Conservation (phyloP, 2,888 invertebrate species). For the Linnaemya vulpina region DNA sequence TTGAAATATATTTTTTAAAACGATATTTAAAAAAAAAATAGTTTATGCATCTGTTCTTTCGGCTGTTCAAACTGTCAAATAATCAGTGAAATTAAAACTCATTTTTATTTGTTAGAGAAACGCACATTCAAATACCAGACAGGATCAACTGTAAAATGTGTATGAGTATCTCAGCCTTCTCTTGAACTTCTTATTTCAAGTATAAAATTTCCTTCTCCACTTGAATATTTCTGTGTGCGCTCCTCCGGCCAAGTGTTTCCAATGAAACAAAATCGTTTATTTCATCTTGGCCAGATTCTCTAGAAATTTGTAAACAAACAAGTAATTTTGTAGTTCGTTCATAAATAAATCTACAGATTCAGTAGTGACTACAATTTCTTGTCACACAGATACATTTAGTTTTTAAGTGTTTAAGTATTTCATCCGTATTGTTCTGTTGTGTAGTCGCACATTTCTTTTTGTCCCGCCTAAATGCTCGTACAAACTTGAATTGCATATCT, state of each 20-base stretch:
- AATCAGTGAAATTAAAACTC: background rate
- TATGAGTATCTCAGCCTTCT: background rate
- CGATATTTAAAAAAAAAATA: too few relatives aligned
- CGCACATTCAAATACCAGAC: background rate
- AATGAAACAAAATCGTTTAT: constrained; percentile 1
- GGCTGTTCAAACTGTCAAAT: background rate
- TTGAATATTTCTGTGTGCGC: background rate
- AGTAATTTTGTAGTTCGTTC: constrained; percentile 22
- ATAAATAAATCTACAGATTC: constrained; percentile 12
- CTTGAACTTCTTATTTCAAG: constrained; percentile 16
- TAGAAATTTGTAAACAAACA: constrained; percentile 22
- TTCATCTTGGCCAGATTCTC: constrained; percentile 5
- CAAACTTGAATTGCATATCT: constrained; percentile 22
- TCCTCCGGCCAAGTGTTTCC: background rate
- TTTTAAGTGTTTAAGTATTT: constrained; percentile 46
- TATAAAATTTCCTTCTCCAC: constrained; percentile 9
- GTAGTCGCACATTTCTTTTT: background rate
- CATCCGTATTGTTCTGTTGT: constrained; percentile 22
- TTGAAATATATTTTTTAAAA: too few relatives aligned
- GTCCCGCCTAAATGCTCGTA: background rate
- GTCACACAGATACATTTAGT: constrained; percentile 17
- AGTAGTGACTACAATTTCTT: constrained; percentile 19
- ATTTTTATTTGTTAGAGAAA: background rate
- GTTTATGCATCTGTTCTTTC: too few relatives aligned
- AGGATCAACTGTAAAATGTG: background rate